Evolutionary conservation across 2,888 invertebrate genomes (phyloP).

Genomic region (Phyllotreta striolata): DNA sequence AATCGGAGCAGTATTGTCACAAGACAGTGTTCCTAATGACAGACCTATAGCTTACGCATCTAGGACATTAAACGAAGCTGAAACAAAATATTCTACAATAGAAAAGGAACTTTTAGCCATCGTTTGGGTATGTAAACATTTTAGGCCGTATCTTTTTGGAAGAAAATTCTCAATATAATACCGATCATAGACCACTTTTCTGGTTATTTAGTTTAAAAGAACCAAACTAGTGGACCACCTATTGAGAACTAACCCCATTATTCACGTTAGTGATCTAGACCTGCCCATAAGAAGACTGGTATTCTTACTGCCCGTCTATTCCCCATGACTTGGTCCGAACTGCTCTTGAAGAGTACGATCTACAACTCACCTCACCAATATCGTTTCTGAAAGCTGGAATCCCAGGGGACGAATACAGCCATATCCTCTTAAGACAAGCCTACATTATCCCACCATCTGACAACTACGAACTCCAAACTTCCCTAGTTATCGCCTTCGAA

Average conservation of each 20-base stretch:
- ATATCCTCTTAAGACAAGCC: conserved; percentile 18
- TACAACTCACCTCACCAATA: too few species aligned
- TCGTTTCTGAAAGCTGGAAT: too few species aligned
- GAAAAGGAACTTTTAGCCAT: too few species aligned
- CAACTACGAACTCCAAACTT: conserved; percentile 14
- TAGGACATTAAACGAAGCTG: not conserved
- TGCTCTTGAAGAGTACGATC: not conserved
- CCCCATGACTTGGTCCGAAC: not conserved
- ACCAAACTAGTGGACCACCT: not conserved
- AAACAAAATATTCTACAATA: conserved; percentile 2
- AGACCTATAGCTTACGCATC: not conserved
- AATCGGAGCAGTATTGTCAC: not conserved
- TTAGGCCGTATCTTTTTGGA: too few species aligned
- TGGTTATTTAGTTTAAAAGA: too few species aligned
- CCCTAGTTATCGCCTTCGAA: conserved; percentile 16
- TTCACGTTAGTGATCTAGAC: not conserved
- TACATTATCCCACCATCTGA: conserved; percentile 13
- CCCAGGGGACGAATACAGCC: conserved; percentile 19
- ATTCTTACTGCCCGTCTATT: conserved; percentile 8
- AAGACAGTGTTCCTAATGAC: not conserved
- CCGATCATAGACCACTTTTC: too few species aligned
- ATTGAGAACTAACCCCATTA: not conserved
- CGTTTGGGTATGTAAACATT: too few species aligned
- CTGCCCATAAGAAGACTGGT: conserved; percentile 1
- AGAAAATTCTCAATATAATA: too few species aligned